A percentile compares a stretch with the other conserved stretches of the same genome.
These are phyloP conservation scores for Phyllotis vaccarum DNA, from an alignment of 2,797 vertebrate species.

Conservation along the genomic window DNA sequence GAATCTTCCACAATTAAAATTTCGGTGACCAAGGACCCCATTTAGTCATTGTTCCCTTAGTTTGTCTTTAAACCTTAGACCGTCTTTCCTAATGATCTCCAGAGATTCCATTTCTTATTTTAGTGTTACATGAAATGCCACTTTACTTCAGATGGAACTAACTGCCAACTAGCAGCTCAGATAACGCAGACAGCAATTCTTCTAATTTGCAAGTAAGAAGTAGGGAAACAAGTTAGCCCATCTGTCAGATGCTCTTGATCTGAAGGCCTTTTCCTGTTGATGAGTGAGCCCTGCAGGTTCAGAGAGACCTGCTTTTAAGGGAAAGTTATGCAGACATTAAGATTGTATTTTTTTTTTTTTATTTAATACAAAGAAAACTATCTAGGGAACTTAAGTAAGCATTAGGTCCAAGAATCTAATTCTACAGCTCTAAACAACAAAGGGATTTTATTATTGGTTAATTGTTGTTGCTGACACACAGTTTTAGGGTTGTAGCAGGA, in stretches of 20 bases:
- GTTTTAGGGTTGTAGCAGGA: background rate
- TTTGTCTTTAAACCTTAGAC: background rate
- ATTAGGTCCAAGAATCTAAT: background rate
- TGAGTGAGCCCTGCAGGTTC: background rate
- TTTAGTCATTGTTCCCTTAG: background rate
- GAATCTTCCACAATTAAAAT: conserved; percentile 6
- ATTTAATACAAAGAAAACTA: conserved; percentile 38
- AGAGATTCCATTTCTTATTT: conserved; percentile 36
- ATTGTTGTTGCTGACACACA: background rate
- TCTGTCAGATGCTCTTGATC: conserved; percentile 16
- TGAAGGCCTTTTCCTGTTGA: conserved; percentile 5
- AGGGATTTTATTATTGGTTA: conserved; percentile 6
- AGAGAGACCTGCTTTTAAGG: background rate
- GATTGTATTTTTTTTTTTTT: conserved; percentile 6
- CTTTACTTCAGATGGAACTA: conserved; percentile 9
- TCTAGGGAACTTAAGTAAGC: background rate
- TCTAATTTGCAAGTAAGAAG: background rate
- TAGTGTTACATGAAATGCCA: background rate
- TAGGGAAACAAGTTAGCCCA: background rate
- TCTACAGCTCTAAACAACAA: background rate
- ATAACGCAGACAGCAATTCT: background rate
- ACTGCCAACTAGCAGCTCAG: background rate
- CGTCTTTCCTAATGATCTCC: background rate
- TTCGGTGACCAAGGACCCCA: background rate
- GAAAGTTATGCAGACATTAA: conserved; percentile 38